Evolutionary conservation across 2,888 invertebrate genomes (phyloP).

Genomic region (Petrophora chlorosata): DNA sequence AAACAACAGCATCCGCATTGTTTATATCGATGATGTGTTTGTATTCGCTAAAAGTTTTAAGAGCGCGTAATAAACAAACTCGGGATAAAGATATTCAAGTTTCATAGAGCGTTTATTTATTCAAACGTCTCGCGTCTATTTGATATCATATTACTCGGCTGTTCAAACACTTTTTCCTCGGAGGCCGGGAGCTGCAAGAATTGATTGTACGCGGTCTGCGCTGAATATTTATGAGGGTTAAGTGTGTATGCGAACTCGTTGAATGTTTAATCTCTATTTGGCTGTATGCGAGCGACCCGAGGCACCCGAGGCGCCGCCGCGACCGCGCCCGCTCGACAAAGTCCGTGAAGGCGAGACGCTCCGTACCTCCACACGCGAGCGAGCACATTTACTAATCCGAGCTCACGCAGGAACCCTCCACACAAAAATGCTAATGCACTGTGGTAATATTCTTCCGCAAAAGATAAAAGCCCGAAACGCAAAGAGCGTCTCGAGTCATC

Average conservation of each 20-base stretch:
- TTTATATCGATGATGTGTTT: constrained; percentile 48
- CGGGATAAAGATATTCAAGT: constrained; percentile 43
- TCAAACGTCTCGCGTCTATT: constrained; percentile 65
- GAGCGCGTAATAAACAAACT: constrained; percentile 30
- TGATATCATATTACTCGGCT: constrained; percentile 71
- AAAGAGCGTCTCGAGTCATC: constrained; percentile 49
- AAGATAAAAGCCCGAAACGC: constrained; percentile 52
- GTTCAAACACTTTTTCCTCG: constrained; percentile 75
- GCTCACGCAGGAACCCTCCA: constrained; percentile 22
- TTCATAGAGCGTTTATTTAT: constrained; percentile 60
- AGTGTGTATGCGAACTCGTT: constrained; percentile 81
- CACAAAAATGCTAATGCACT: constrained; percentile 43
- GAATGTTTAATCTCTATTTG: constrained; percentile 82
- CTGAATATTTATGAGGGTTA: constrained; percentile 82
- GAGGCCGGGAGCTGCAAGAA: constrained; percentile 66
- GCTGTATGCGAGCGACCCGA: constrained; percentile 42
- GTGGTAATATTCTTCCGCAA: constrained; percentile 41
- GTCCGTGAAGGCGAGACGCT: constrained; percentile 5
- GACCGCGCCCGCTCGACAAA: constrained; percentile 10
- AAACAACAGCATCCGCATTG: constrained; percentile 47
- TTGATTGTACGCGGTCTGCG: constrained; percentile 77
- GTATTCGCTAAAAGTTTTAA: constrained; percentile 37
- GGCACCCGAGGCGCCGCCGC: too few species aligned
- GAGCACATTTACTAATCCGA: constrained; percentile 7
- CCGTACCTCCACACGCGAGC: not conserved